These are phyloP conservation scores for Eleginops maclovinus DNA, from an alignment of 2,113 vertebrate genomes.

Conservation along the genomic window DNA sequence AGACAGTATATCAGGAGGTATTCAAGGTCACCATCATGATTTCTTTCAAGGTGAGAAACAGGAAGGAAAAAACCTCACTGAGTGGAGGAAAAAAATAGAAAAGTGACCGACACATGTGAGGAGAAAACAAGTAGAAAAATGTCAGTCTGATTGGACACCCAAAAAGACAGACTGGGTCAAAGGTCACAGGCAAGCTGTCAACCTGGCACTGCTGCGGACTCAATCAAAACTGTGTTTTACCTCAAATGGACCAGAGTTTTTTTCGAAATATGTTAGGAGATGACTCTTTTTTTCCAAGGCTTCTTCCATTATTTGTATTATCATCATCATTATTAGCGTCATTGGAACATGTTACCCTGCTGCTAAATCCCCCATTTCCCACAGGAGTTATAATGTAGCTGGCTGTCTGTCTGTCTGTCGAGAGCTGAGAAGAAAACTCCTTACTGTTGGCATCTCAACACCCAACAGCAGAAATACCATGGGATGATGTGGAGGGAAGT, in stretches of 20 bases:
- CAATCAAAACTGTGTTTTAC: slow-evolving; percentile 27
- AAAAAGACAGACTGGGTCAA: slow-evolving; percentile 37
- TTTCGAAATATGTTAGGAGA: slow-evolving; percentile 11
- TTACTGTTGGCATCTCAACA: slow-evolving; percentile 52
- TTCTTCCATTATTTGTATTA: slow-evolving; percentile 38
- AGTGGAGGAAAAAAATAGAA: slow-evolving; percentile 13
- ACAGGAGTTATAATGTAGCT: slow-evolving; percentile 57
- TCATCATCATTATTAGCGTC: slow-evolving; percentile 24
- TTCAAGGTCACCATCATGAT: slow-evolving; percentile 25
- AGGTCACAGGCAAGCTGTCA: slow-evolving; percentile 51
- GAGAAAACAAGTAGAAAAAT: background rate
- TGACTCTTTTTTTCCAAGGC: slow-evolving; percentile 2
- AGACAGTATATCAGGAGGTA: slow-evolving; percentile 16
- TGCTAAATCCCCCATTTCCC: slow-evolving; percentile 44
- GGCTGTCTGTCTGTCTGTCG: slow-evolving; percentile 44
- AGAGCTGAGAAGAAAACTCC: slow-evolving; percentile 39
- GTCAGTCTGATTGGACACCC: slow-evolving; percentile 3
- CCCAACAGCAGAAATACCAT: slow-evolving; percentile 52
- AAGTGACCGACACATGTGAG: background rate
- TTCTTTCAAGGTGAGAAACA: slow-evolving; percentile 46
- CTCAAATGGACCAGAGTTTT: slow-evolving; percentile 22
- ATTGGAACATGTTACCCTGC: slow-evolving; percentile 1
- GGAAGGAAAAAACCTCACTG: slow-evolving; percentile 7
- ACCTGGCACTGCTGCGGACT: slow-evolving; percentile 45
- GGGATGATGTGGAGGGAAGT: slow-evolving; percentile 59